phyloP scores from a whole-genome alignment of 2,113 vertebrate genomes.

The Gallinago paraguaiae region DNA sequence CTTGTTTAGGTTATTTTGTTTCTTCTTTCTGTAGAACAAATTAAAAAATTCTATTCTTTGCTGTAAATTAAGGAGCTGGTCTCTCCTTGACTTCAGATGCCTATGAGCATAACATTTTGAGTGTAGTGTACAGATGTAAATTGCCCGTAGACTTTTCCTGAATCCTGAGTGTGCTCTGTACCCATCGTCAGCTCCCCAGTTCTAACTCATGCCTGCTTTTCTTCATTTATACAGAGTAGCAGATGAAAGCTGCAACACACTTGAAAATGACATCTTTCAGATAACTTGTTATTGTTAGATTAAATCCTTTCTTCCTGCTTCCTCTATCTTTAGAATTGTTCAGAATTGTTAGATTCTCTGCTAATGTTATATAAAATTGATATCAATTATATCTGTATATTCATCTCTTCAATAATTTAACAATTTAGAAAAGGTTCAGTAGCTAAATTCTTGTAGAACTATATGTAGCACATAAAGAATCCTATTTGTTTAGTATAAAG shows the following conservation, averaged over 20 bases:
- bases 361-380: neutral
- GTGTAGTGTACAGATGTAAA: accelerated
- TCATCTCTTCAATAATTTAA: neutral
- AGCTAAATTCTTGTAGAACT: neutral
- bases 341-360: neutral
- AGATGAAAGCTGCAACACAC: neutral
- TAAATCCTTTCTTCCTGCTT: neutral
- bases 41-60: neutral
- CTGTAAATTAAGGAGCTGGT: neutral
- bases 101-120: neutral
- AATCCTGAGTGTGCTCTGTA: neutral
- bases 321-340: neutral
- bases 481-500: neutral
- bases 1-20: neutral
- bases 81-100: neutral
- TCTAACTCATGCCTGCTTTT: neutral
- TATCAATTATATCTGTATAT: neutral
- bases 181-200: neutral
- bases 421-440: neutral
- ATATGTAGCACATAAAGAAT: neutral
- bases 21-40: neutral
- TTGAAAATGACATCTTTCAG: neutral
- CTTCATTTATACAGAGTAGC: neutral
- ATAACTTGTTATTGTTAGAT: neutral
- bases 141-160: neutral